Conservation (phyloP, 2,797 vertebrate species). For the Orestias chungarensis region DNA sequence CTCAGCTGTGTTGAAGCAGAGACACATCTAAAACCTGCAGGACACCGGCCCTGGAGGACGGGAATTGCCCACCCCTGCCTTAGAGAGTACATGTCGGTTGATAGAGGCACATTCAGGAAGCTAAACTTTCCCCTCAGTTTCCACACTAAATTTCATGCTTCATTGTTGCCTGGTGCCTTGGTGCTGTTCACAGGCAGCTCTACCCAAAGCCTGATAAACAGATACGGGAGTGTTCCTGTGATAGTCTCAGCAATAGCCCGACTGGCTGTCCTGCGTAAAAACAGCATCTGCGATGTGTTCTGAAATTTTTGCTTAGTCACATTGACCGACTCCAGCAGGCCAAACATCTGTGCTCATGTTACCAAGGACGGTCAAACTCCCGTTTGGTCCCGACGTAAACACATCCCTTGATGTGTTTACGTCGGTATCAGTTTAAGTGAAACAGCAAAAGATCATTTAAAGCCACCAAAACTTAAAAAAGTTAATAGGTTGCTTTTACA, state of each 20-base stretch:
- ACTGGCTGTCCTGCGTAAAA: not conserved
- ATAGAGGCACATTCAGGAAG: not conserved
- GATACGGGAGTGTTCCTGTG: conserved; percentile 1
- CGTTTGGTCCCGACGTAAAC: too few species aligned
- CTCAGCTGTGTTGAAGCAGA: too few species aligned
- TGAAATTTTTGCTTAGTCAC: conserved; percentile 29
- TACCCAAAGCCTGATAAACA: conserved; percentile 8
- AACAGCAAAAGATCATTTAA: too few species aligned
- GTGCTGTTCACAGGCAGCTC: conserved; percentile 5
- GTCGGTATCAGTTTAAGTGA: not conserved
- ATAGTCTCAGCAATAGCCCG: conserved; percentile 1
- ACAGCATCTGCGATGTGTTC: conserved; percentile 15
- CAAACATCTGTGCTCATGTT: conserved; percentile 27
- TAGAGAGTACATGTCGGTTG: too few species aligned
- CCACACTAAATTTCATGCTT: conserved; percentile 15
- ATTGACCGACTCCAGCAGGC: conserved; percentile 10
- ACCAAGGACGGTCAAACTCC: too few species aligned
- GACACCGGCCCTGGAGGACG: too few species aligned
- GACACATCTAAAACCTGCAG: too few species aligned
- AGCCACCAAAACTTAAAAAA: too few species aligned
- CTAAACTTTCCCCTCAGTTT: conserved; percentile 5
- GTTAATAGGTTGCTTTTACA: too few species aligned
- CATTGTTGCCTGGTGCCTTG: conserved; percentile 1
- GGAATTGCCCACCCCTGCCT: too few species aligned
- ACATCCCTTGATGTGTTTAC: too few species aligned